Percentiles rank a stretch among this genome's conserved stretches.
These are phyloP conservation scores for Corythoichthys intestinalis DNA, from an alignment of 2,113 vertebrate species.

Conservation along the genomic window DNA sequence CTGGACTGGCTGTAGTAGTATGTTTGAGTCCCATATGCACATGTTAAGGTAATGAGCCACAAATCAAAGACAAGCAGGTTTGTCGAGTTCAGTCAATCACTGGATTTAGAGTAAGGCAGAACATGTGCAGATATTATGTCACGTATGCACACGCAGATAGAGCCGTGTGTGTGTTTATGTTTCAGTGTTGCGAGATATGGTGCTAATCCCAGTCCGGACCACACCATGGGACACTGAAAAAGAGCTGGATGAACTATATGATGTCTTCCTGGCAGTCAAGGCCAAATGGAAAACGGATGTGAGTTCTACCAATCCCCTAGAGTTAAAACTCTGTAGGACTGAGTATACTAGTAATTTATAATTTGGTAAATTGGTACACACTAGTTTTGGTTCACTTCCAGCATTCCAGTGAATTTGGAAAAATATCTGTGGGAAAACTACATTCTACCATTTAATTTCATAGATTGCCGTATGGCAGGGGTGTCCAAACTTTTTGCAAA, in stretches of 20 bases:
- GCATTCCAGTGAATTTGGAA: too few species aligned
- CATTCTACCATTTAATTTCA: too few species aligned
- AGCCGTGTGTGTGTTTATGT: background rate
- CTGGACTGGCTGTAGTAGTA: too few species aligned
- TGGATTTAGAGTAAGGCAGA: background rate
- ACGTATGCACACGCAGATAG: too few species aligned
- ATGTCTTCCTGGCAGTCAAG: slow-evolving; percentile 51
- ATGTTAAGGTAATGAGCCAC: background rate
- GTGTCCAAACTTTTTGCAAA: too few species aligned
- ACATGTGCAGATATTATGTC: background rate
- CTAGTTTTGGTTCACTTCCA: too few species aligned
- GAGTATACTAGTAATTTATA: too few species aligned
- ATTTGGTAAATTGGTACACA: too few species aligned
- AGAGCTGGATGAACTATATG: slow-evolving; percentile 64
- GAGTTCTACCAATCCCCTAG: background rate
- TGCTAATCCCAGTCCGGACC: slow-evolving; percentile 57
- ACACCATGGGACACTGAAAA: slow-evolving; percentile 37
- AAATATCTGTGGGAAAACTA: too few species aligned
- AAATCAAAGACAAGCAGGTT: slow-evolving; percentile 20
- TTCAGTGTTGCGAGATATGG: slow-evolving; percentile 58
- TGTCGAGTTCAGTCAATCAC: slow-evolving; percentile 15
- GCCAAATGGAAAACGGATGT: slow-evolving; percentile 57
- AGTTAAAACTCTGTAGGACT: background rate
- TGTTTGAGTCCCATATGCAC: too few species aligned
- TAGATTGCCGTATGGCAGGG: too few species aligned